Conservation (phyloP, 2,113 vertebrate species). For the Carassius auratus region DNA sequence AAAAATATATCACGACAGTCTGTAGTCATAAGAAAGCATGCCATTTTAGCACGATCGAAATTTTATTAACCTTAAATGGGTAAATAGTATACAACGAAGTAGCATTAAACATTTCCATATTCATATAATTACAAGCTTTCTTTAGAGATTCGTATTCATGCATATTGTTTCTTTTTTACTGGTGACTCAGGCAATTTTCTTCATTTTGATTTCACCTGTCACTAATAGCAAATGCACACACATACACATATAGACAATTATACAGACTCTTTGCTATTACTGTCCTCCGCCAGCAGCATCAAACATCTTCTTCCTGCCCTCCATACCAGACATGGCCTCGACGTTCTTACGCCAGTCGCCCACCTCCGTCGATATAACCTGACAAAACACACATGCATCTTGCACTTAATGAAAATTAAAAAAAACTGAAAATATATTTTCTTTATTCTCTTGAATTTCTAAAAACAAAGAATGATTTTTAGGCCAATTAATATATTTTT, state of each 20-base stretch:
- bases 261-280: conserved; percentile 1
- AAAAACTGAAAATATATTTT: background rate
- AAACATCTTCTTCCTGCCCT: conserved; percentile 41
- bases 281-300: conserved; percentile 41
- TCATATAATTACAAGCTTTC: background rate
- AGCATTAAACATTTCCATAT: background rate
- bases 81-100: too few species aligned
- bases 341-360: conserved; percentile 48
- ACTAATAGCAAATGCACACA: conserved; percentile 16
- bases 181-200: background rate
- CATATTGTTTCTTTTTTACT: background rate
- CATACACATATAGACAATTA: conserved; percentile 37
- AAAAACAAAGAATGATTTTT: background rate
- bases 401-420: background rate
- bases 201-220: background rate
- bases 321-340: conserved; percentile 35
- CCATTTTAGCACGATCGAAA: background rate
- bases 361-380: conserved; percentile 46
- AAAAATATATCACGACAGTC: background rate
- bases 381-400: background rate
- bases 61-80: background rate
- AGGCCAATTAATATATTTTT: background rate
- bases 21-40: background rate
- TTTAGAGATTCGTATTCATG: background rate
- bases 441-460: background rate